phyloP scores from a whole-genome alignment of 2,888 invertebrate genomes.

The Lithosia quadra region DNA sequence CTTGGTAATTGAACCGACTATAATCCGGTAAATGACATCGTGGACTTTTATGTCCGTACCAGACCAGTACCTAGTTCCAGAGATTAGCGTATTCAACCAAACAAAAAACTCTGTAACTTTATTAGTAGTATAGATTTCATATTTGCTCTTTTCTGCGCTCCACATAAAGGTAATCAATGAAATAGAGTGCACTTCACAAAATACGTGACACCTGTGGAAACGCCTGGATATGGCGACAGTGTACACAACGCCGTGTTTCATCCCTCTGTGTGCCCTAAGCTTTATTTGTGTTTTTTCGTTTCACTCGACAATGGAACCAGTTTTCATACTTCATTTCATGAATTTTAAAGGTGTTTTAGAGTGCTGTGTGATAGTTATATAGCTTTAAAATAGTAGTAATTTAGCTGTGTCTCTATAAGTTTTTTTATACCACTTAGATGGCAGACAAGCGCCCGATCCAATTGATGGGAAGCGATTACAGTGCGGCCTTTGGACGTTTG shows the following conservation, averaged over 20 bases:
- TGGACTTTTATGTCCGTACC: no score
- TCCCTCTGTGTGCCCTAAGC: conserved; percentile 42
- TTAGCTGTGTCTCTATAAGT: background rate
- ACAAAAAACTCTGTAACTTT: no score
- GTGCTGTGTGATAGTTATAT: background rate
- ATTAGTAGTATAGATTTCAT: background rate
- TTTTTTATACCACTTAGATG: no score
- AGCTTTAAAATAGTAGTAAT: background rate
- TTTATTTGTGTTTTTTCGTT: conserved; percentile 48
- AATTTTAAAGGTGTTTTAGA: background rate
- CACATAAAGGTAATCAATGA: conserved; percentile 36
- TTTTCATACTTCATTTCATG: conserved; percentile 7
- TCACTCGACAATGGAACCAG: conserved; percentile 6
- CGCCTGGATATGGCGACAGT: conserved; percentile 53
- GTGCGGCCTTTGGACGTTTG: no score
- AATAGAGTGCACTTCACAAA: conserved; percentile 51
- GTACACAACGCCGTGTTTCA: conserved; percentile 43
- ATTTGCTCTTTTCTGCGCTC: conserved; percentile 11
- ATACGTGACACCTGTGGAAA: conserved; percentile 64
- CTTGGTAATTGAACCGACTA: no score
- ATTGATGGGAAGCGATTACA: no score
- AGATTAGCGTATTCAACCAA: no score
- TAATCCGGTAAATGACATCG: no score
- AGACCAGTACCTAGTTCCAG: no score
- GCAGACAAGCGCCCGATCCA: no score